Base-by-base conservation (phyloP, 2,888 invertebrate genomes). In the Drosophila lacicola region DNA sequence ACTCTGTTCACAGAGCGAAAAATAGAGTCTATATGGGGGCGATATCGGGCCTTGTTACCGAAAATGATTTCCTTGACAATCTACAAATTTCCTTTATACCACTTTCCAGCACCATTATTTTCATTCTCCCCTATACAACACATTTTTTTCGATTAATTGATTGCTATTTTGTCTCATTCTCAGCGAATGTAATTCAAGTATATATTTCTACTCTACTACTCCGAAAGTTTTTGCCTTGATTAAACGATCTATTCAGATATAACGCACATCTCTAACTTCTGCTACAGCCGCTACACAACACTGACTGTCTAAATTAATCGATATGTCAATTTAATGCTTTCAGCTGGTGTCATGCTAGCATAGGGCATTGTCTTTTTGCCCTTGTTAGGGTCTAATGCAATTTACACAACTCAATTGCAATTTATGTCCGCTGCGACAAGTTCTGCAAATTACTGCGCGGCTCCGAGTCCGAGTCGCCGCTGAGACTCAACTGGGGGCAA, bases 371-470 rank as follows among this genome's bases (percentile, higher is more conserved):
- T 54, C 42, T 64, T 29, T 14, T 65, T 39, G 65, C 55, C 67
- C 50, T 60, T 64, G 64, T 60, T 60, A 4, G 33, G 56, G n/a
- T 44, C 46, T 68, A 70, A 74, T 74, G 69, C 51, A 69, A 56
- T 69, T 64, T 56, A 45, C n/a, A n/a, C 62, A 67, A 61, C 53
- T 74, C 39, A 65, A 74, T 61, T 70, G 46, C 46, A 56, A 65
- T 70, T 74, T 57, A 41, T 58, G 56, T 34, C 44, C 54, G 21
- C 54, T 67, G 45, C 55, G 37, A 36, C 46, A 58, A 50, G 46
- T 50, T 49, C 44, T 50, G 37, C 61, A 64, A 60, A 60, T 63
- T 44, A 10, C 33, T 25, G 29, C 13, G n/a, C n/a, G n/a, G n/a
- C n/a, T n/a, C n/a, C n/a, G 50, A 10, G 36, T 34, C 42, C 34